Evolutionary conservation across 2,797 vertebrate genomes (phyloP), one percentile per base, ranked within the genome.

Genomic region (Eulemur coronatus): DNA sequence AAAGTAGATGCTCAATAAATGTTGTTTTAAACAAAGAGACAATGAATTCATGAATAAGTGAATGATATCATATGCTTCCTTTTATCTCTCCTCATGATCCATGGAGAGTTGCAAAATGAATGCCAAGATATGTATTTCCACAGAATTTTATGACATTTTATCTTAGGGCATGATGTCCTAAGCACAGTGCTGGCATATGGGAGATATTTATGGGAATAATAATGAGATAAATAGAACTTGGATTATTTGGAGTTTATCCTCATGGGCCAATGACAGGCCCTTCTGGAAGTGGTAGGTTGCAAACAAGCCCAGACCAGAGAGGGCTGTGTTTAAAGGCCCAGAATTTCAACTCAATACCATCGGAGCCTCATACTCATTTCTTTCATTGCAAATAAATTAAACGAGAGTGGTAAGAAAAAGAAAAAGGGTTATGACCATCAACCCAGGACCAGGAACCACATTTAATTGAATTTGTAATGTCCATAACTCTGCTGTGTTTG

Each of bases 381-480:
- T 63, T 95, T 93, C 26, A 0, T 92, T 93, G 38, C 22, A 73
- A 70, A 30, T 91, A 89, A 70, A 63, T 95, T 78, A 95, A 94
- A 78, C 15, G 82, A 30, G 33, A 57, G 15, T 46, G 55, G 7
- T 65, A 85, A 90, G 38, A 52, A 81, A 95, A 93, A 94, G 72
- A 75, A 72, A 87, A 95, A 85, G 26, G 35, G 9, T 94, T 81
- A 20, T 84, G 33, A 73, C 26, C 75, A 81, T 75, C 79, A 87
- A 30, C 65, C 63, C 61, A 38, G 43, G 69, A 63, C 26, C n/a
- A 73, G 72, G 13, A 57, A 90, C 76, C 70, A 33, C 12, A 63
- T 89, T 89, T 75, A 95, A 78, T 59, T 94, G 76, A 94, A 90
- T 82, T 91, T 87, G 93, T 86, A 89, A 76, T 76, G 50, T 57